phyloP scores from a whole-genome alignment of 2,888 invertebrate genomes.

The Phytoseiulus persimilis region DNA sequence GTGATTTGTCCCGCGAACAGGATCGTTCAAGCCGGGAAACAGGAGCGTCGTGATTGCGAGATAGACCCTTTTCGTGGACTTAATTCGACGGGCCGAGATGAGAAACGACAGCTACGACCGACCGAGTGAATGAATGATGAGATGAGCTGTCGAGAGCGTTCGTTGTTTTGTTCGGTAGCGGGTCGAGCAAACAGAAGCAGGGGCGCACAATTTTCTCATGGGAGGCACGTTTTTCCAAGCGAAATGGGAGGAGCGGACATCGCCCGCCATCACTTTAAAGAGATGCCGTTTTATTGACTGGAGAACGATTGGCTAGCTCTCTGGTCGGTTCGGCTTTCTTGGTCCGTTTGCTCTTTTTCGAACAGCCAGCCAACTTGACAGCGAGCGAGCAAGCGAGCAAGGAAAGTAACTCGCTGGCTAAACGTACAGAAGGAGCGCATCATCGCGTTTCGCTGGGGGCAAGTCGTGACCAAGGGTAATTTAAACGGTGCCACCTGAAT shows the following conservation, averaged over 20 bases:
- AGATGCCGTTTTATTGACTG: not conserved
- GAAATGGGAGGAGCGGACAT: not conserved
- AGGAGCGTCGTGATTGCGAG: not conserved
- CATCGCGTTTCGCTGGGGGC: not conserved
- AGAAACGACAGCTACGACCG: not conserved
- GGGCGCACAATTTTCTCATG: not conserved
- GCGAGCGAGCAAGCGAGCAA: not conserved
- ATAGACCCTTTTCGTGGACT: not conserved
- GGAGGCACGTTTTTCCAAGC: not conserved
- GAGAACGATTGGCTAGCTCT: not conserved
- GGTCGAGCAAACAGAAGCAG: not conserved
- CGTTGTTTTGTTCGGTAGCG: not conserved
- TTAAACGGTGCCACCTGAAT: not conserved
- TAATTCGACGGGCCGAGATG: not conserved
- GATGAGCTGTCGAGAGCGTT: not conserved
- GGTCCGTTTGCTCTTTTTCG: not conserved
- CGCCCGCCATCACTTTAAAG: not conserved
- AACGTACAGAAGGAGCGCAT: not conserved
- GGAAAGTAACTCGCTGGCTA: not conserved
- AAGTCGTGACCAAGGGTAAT: constrained; percentile 5
- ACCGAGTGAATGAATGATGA: not conserved
- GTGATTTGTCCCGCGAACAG: no score
- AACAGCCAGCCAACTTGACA: not conserved
- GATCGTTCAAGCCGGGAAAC: no score
- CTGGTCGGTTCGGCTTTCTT: not conserved